phyloP scores from a whole-genome alignment of 1,140 invertebrate genomes.

The Lordiphosa mommai region DNA sequence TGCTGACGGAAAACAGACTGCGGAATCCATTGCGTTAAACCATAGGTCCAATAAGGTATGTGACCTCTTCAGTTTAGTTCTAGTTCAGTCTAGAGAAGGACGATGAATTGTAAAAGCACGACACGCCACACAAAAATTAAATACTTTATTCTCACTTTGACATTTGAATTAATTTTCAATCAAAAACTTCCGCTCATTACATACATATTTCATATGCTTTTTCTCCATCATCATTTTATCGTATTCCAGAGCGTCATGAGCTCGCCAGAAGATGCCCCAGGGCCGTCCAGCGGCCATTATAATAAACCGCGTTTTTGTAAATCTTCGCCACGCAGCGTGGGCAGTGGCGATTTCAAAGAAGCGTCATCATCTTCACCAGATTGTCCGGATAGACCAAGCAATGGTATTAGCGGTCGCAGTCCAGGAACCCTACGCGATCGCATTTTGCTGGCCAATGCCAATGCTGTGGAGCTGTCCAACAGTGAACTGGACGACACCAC shows the following conservation, averaged over 20 bases:
- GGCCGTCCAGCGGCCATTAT: background rate
- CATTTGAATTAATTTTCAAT: too few relatives aligned
- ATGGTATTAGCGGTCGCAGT: background rate
- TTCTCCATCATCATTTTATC: too few relatives aligned
- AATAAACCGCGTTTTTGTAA: background rate
- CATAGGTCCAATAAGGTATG: too few relatives aligned
- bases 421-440: slow-evolving; percentile 6
- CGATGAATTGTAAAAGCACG: too few relatives aligned
- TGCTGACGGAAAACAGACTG: too few relatives aligned
- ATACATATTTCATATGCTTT: too few relatives aligned
- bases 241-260: slow-evolving; percentile 31
- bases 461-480: slow-evolving; percentile 1
- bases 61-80: too few relatives aligned
- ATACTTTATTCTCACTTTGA: too few relatives aligned
- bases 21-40: too few relatives aligned
- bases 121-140: too few relatives aligned
- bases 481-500: slow-evolving; percentile 5
- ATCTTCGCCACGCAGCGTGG: background rate
- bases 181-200: too few relatives aligned
- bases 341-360: slow-evolving; percentile 2
- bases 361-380: background rate
- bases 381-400: background rate
- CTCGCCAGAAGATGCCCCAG: slow-evolving; percentile 19
- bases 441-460: slow-evolving; percentile 19
- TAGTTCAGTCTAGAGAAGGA: too few relatives aligned